These are phyloP conservation scores for Holacanthus passer DNA, from an alignment of 2,113 vertebrate genomes.

Conservation along the genomic window DNA sequence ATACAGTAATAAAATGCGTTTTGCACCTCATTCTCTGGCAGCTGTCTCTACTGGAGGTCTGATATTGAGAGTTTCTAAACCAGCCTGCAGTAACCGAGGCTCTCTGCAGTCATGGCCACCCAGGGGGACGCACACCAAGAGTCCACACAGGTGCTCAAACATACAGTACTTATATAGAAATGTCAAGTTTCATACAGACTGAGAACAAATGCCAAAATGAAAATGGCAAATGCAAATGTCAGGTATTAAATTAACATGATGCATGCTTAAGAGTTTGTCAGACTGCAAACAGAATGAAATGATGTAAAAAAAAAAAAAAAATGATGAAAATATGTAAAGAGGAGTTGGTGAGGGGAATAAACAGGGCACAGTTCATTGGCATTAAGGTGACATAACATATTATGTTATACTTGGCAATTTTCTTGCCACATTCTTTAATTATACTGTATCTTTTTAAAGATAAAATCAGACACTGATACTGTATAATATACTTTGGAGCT, in stretches of 20 bases:
- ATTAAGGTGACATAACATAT: background rate
- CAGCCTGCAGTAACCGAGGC: background rate
- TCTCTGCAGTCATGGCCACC: constrained; percentile 54
- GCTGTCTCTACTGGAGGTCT: background rate
- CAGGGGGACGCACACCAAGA: background rate
- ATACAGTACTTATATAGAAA: constrained; percentile 52
- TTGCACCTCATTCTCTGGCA: background rate
- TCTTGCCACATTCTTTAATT: background rate
- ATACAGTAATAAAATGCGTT: background rate
- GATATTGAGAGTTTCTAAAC: constrained; percentile 5
- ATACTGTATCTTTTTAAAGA: background rate
- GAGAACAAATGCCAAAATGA: constrained; percentile 7
- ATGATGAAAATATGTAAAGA: background rate
- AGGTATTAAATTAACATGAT: background rate
- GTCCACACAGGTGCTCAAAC: constrained; percentile 24
- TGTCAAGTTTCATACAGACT: constrained; percentile 36
- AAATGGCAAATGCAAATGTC: constrained; percentile 54
- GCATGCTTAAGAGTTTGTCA: background rate
- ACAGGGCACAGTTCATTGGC: background rate
- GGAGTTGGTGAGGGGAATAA: background rate
- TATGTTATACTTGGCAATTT: background rate
- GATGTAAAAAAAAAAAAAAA: background rate
- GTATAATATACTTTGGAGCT: background rate
- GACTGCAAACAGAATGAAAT: background rate
- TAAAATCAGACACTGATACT: background rate